These are phyloP conservation scores for Vulpes lagopus DNA, from an alignment of 2,113 vertebrate genomes.

Conservation along the genomic window DNA sequence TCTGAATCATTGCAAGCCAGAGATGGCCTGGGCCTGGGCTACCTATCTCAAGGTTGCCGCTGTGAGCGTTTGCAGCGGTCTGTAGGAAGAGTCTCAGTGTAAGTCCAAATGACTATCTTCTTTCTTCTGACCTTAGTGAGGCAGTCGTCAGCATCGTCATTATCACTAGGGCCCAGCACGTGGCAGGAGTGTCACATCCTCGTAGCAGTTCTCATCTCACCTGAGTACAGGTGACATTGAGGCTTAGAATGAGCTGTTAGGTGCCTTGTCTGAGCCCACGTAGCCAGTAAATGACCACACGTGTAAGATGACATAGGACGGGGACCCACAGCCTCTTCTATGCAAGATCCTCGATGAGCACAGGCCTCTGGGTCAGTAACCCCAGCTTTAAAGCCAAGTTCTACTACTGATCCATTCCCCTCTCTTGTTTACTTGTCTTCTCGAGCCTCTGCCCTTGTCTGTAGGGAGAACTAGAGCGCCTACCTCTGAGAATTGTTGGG, in stretches of 20 bases:
- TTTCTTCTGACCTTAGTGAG: slow-evolving; percentile 22
- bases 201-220: background rate
- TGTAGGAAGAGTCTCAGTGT: background rate
- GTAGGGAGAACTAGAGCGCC: background rate
- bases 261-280: background rate
- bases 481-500: background rate
- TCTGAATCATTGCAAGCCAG: background rate
- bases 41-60: background rate
- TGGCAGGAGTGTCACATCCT: background rate
- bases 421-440: background rate
- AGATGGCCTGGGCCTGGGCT: background rate
- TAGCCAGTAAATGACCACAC: background rate
- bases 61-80: background rate
- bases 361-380: background rate
- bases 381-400: background rate
- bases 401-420: background rate
- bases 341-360: background rate
- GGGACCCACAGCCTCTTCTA: background rate
- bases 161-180: background rate
- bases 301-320: background rate
- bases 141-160: background rate
- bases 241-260: background rate
- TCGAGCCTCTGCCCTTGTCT: background rate
- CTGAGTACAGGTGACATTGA: background rate
- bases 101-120: background rate